phyloP scores from a whole-genome alignment of 2,797 vertebrate species.

The Sebastes minor region DNA sequence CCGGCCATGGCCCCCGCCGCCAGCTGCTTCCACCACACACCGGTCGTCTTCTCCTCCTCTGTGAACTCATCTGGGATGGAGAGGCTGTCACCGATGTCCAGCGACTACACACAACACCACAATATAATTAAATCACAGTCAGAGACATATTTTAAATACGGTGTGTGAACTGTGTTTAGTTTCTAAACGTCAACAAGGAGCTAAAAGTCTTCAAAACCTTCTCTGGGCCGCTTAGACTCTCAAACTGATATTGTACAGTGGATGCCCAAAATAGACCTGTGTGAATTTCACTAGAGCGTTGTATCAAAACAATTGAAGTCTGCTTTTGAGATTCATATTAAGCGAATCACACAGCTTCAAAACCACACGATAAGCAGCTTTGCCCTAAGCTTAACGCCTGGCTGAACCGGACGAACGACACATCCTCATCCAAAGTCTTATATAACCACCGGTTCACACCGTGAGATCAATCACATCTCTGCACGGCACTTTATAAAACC shows the following conservation, averaged over 20 bases:
- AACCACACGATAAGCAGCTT: neutral
- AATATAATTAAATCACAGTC: neutral
- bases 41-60: constrained; percentile 90
- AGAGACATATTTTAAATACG: neutral
- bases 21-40: constrained; percentile 95
- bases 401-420: neutral
- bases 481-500: neutral
- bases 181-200: neutral
- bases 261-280: neutral
- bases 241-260: neutral
- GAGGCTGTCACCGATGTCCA: constrained; percentile 94
- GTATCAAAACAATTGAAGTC: neutral
- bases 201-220: neutral
- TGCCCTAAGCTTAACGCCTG: neutral
- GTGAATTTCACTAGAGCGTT: neutral
- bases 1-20: constrained; percentile 89
- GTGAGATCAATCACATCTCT: neutral
- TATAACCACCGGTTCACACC: constrained; percentile 16
- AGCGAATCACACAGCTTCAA: neutral
- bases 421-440: constrained; percentile 19
- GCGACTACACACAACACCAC: constrained; percentile 77
- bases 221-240: no score
- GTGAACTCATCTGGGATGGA: constrained; percentile 95
- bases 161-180: neutral
- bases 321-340: neutral